These are phyloP conservation scores for Apotomis capreana DNA, from an alignment of 2,888 invertebrate genomes.

Conservation along the genomic window DNA sequence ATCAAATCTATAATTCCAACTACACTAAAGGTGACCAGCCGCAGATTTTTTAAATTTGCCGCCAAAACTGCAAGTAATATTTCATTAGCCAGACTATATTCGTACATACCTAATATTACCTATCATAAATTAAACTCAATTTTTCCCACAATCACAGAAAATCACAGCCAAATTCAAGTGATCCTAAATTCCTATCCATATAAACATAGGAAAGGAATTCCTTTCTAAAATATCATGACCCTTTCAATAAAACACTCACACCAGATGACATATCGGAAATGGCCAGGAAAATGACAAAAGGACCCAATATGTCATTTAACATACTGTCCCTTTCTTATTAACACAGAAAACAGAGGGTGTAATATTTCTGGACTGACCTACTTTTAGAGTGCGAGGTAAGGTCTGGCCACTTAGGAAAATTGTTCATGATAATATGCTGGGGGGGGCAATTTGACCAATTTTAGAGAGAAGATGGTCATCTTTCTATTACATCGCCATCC, in stretches of 20 bases:
- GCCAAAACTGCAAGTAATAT: too few species aligned
- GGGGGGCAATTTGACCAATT: too few species aligned
- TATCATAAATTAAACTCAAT: too few species aligned
- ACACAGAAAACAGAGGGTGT: neutral
- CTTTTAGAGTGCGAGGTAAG: constrained; percentile 10
- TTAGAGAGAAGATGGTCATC: too few species aligned
- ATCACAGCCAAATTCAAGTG: too few species aligned
- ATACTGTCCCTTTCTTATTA: constrained; percentile 24
- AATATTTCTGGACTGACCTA: constrained; percentile 12
- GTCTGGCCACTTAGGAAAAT: constrained; percentile 20
- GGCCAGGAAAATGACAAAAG: constrained; percentile 9
- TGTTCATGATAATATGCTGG: neutral
- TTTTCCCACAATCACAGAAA: too few species aligned
- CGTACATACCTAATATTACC: too few species aligned
- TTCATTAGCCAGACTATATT: too few species aligned
- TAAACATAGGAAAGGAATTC: neutral
- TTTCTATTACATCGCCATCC: too few species aligned
- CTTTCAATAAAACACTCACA: constrained; percentile 3
- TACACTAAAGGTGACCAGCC: too few species aligned
- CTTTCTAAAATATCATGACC: neutral
- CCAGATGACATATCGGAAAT: constrained; percentile 5
- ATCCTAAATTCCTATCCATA: neutral
- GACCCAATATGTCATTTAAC: constrained; percentile 16
- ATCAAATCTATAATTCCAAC: too few species aligned
- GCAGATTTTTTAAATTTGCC: too few species aligned